These are phyloP conservation scores for Arion vulgaris DNA, from an alignment of 1,140 invertebrate species.

Conservation along the genomic window DNA sequence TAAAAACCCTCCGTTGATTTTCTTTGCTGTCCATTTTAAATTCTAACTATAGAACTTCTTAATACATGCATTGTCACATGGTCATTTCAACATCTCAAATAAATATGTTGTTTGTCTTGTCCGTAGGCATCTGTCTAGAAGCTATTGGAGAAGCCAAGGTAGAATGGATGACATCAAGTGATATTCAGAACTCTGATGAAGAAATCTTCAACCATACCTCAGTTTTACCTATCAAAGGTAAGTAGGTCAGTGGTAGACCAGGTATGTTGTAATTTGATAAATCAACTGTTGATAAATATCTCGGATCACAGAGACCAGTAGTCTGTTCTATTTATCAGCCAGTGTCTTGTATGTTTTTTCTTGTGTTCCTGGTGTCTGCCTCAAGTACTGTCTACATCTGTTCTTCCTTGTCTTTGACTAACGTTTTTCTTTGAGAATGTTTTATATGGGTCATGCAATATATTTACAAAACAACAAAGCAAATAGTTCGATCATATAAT, in stretches of 20 bases:
- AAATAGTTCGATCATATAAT: no score
- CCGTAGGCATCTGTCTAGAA: constrained; percentile 66
- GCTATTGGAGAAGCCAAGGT: constrained; percentile 68
- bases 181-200: constrained; percentile 68
- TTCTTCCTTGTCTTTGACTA: no score
- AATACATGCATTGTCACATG: neutral
- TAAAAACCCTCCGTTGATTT: no score
- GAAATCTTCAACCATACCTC: constrained; percentile 69
- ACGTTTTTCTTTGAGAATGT: no score
- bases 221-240: constrained; percentile 67
- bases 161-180: constrained; percentile 70
- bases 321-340: neutral
- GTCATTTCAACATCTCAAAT: neutral
- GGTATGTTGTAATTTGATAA: no score
- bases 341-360: no score
- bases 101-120: constrained; percentile 7
- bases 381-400: no score
- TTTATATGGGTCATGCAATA: no score
- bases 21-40: neutral
- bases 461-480: no score
- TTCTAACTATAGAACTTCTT: neutral
- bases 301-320: constrained; percentile 3
- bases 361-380: no score
- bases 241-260: neutral
- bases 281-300: neutral